These are phyloP conservation scores for Teinopalpus imperialis DNA, from an alignment of 2,888 invertebrate species.

Conservation along the genomic window DNA sequence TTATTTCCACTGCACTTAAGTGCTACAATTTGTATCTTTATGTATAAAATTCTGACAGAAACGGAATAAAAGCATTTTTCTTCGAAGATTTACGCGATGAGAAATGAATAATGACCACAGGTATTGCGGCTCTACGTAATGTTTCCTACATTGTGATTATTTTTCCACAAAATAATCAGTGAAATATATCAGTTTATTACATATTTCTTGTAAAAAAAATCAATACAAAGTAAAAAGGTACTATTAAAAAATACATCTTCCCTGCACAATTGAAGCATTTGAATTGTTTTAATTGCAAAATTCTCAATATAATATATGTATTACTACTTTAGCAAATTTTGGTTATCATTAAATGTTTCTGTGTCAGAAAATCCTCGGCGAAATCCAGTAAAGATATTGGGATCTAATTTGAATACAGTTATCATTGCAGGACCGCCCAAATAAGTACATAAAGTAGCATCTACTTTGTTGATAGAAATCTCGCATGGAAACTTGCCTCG, in stretches of 20 bases:
- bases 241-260: too few relatives aligned
- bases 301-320: too few relatives aligned
- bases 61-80: slow-evolving; percentile 26
- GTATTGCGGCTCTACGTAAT: slow-evolving; percentile 23
- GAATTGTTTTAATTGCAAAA: too few relatives aligned
- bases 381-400: not conserved
- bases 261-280: too few relatives aligned
- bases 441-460: slow-evolving; percentile 15
- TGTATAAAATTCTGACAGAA: slow-evolving; percentile 21
- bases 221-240: too few relatives aligned
- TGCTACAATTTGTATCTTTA: slow-evolving; percentile 19
- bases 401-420: slow-evolving; percentile 13
- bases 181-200: not conserved
- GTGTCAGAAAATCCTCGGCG: not conserved
- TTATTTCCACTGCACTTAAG: slow-evolving; percentile 4
- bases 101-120: slow-evolving; percentile 26
- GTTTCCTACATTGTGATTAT: slow-evolving; percentile 12
- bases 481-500: slow-evolving; percentile 23
- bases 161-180: slow-evolving; percentile 14
- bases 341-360: not conserved
- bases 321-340: too few relatives aligned
- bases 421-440: slow-evolving; percentile 5
- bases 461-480: slow-evolving; percentile 33
- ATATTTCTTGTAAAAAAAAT: slow-evolving; percentile 5
- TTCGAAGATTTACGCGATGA: slow-evolving; percentile 24